Base-by-base conservation (phyloP, 2,888 invertebrate genomes). In the Drosophila robusta region DNA sequence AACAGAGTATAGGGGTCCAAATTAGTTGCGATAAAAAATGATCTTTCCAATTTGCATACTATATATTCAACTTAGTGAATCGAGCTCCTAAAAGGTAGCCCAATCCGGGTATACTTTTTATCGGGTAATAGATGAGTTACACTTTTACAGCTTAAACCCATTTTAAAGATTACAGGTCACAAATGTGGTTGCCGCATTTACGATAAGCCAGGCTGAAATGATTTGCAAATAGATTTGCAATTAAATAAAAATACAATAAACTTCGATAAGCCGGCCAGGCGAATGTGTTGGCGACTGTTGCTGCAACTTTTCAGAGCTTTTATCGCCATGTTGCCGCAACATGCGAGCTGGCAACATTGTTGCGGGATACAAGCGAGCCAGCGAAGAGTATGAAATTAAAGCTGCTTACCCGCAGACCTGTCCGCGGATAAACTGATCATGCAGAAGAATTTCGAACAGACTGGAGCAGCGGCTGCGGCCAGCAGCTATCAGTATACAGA, bases 331-430 rank as follows among this genome's bases (percentile, higher is more conserved):
- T 44, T 51, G 55, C 47, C 6, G 54, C 29, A 61, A 60, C 51
- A 47, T 26, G 22, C 0, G 22, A 26, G 26, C 22, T 36, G 42
- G 65, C 72, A 56, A 52, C 58, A 66, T 51, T 66, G 55, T 36
- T 68, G 64, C 75, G 18, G 44, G 39, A n/a, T 26, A 0, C 22
- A 8, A n/a, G 11, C 18, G 12, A n/a, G 5, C 26, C 8, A 14
- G 32, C 14, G 9, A 11, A 3, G 69, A 74, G 52, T 77, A 36
- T 14, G 29, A 11, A 45, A 14, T n/a, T 1, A 46, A 52, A 57
- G 52, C 38, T 78, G 24, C 26, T 36, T 52, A 56, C n/a, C 44
- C 47, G 16, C 56, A 18, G 58, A 73, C 47, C 67, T 78, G 47
- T 36, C 8, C 24, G 49, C 60, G 74, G 60, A 60, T 49, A 65